Conservation (phyloP, 2,113 vertebrate genomes). For the Hippolais icterina region DNA sequence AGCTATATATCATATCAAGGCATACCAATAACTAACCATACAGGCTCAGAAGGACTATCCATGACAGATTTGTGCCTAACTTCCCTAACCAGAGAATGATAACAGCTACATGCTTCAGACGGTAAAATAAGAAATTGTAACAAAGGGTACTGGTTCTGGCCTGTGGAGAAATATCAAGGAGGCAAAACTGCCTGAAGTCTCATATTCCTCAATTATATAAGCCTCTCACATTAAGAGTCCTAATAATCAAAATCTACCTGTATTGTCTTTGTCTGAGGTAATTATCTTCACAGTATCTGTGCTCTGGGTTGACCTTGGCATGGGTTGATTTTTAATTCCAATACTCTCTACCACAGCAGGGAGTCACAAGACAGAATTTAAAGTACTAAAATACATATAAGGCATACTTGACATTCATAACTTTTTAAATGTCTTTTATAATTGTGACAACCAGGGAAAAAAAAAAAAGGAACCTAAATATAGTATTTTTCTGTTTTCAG, state of each 20-base stretch:
- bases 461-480: not conserved
- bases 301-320: not conserved
- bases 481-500: not conserved
- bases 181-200: not conserved
- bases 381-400: not conserved
- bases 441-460: not conserved
- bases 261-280: not conserved
- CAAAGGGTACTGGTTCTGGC: not conserved
- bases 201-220: not conserved
- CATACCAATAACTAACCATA: too few species aligned
- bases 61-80: not conserved
- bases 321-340: not conserved
- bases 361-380: not conserved
- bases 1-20: not conserved
- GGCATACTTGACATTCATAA: fast-evolving
- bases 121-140: not conserved
- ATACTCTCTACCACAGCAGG: fast-evolving
- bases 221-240: not conserved
- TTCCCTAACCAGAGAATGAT: not conserved
- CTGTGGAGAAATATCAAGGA: not conserved
- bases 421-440: not conserved
- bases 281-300: not conserved
- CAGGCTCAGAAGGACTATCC: not conserved
- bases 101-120: not conserved
- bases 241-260: not conserved